Evolutionary conservation across 2,113 vertebrate species (phyloP).

Genomic region (Tapirus terrestris): DNA sequence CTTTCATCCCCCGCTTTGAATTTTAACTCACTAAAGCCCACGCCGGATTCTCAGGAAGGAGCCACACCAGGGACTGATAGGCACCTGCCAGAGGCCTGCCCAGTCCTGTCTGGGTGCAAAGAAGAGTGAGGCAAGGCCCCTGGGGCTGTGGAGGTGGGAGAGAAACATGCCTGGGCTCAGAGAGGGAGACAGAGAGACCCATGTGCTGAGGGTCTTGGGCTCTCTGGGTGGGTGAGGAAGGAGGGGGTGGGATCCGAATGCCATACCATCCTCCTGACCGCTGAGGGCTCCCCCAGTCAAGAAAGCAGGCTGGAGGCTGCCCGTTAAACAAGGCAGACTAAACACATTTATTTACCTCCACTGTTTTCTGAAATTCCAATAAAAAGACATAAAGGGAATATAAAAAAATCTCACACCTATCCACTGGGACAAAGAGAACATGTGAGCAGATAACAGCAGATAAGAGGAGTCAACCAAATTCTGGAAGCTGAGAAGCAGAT

Average conservation of each 20-base stretch:
- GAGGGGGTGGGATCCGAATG: too few species aligned
- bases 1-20: not conserved
- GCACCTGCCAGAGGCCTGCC: not conserved
- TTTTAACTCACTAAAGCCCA: not conserved
- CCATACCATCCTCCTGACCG: rapidly evolving
- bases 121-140: not conserved
- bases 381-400: not conserved
- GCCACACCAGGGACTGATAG: not conserved
- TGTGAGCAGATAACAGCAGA: not conserved
- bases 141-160: not conserved
- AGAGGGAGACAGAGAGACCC: not conserved
- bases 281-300: not conserved
- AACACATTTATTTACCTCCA: not conserved
- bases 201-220: too few species aligned
- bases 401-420: not conserved
- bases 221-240: not conserved
- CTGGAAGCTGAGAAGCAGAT: not conserved
- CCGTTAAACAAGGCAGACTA: not conserved
- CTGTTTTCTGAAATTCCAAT: not conserved
- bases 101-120: not conserved
- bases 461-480: not conserved
- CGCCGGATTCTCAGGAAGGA: not conserved
- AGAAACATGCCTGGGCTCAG: not conserved
- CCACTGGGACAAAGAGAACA: not conserved
- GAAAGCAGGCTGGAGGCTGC: not conserved